These are phyloP conservation scores for Enteromius unitaeniatus DNA, from an alignment of 2,797 vertebrate species.

Conservation along the genomic window DNA sequence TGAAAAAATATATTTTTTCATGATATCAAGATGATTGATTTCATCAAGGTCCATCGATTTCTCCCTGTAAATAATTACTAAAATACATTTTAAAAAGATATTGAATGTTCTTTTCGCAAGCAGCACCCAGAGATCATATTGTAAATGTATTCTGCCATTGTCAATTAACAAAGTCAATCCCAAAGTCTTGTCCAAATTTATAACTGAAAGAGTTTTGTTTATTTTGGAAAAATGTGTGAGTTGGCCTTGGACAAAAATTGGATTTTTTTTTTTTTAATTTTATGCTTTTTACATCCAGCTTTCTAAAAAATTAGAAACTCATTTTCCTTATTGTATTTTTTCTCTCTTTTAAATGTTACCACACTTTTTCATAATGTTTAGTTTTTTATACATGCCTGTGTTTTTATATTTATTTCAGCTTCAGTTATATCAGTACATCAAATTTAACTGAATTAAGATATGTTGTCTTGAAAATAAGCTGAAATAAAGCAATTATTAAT, in stretches of 20 bases:
- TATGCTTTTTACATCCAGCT: not conserved
- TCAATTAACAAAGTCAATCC: no score
- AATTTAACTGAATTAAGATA: not conserved
- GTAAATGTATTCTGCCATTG: not conserved
- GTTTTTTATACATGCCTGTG: no score
- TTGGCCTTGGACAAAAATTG: not conserved
- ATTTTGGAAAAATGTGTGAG: not conserved
- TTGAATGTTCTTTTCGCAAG: not conserved
- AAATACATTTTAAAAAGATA: not conserved
- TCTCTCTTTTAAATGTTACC: no score
- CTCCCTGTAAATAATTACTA: not conserved
- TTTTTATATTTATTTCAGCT: not conserved
- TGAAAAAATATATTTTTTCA: not conserved
- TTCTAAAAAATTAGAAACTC: not conserved
- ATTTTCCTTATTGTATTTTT: no score
- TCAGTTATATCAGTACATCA: not conserved
- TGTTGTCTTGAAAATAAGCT: not conserved
- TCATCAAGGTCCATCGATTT: not conserved
- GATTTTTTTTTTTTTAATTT: not conserved
- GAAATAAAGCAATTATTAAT: not conserved
- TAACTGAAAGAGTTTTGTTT: not conserved
- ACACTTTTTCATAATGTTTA: not conserved
- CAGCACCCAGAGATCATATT: not conserved
- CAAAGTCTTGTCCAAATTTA: not conserved
- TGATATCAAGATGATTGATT: no score